Base-by-base conservation (phyloP, 2,797 vertebrate genomes). In the Sebastes nivosus region DNA sequence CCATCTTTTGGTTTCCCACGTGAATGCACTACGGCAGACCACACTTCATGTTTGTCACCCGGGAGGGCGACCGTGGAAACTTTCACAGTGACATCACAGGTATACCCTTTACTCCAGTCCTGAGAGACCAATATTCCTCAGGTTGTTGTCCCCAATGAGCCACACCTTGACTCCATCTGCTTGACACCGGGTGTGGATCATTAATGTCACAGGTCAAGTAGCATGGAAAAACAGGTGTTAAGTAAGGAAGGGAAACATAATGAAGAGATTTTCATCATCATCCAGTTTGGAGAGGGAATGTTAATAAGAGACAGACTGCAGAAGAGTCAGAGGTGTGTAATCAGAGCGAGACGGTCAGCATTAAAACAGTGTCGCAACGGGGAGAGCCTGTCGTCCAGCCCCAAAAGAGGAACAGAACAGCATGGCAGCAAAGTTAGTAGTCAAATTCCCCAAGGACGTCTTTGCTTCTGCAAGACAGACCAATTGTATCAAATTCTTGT, bases 401-500 rank as follows among this genome's bases (percentile, higher is more conserved):
- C 97, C 96, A 95, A 97, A 96, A 96, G 90, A 96, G 96, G 97
- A 95, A 96, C 95, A 97, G 95, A 97, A 88, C 94, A 97, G 95
- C 96, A 97, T 95, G 95, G 95, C 95, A 96, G 65, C 96, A 98
- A 99, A 99, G 98, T 99, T 99, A 99, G 98, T 99, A 99, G 98
- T 98, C 98, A 99, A 99, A 99, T 98, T 98, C 96, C 97, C 98
- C 98, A 99, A 99, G 98, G 98, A 99, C 98, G 97, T 99, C 97
- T 97, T 96, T 96, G 96, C 97, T 95, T 95, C 68, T 92, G 93
- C 94, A 95, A 94, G 93, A 97, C 96, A 95, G 89, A 89, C 96
- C 92, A 97, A 98, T 97, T 96, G 95, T 87, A 75, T 86, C 46
- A 95, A 95, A 96, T 86, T 87, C 58, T 85, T 88, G 88, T 91